phyloP scores from a whole-genome alignment of 2,888 invertebrate species.

The Germaria angustata region DNA sequence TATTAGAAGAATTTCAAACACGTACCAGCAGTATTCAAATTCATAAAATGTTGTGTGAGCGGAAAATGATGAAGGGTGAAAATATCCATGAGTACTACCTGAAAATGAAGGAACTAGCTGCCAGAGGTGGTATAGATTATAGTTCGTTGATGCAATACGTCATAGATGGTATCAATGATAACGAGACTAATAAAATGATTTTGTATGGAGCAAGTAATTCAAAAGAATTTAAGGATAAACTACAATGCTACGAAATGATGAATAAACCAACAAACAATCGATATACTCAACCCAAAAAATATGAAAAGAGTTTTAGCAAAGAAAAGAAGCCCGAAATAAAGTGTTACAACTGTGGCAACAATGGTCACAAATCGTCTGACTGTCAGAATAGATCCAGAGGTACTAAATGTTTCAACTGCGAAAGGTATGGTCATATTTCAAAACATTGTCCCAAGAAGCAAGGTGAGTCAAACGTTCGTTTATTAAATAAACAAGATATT shows the following conservation, averaged over 20 bases:
- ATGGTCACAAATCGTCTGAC: conserved; percentile 47
- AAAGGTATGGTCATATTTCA: conserved; percentile 29
- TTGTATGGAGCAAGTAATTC: conserved; percentile 56
- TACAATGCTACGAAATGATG: conserved; percentile 55
- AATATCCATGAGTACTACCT: conserved; percentile 75
- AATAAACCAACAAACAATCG: background rate
- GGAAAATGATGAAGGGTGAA: conserved; percentile 74
- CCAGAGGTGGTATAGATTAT: conserved; percentile 73
- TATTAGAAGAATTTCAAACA: conserved; percentile 56
- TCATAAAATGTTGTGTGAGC: conserved; percentile 53
- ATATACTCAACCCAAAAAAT: background rate
- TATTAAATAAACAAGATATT: background rate
- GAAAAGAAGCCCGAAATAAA: background rate
- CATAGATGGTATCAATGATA: conserved; percentile 75
- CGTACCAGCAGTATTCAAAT: conserved; percentile 50
- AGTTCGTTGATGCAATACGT: conserved; percentile 76
- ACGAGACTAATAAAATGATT: conserved; percentile 52
- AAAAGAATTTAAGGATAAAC: conserved; percentile 63
- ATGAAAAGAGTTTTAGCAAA: background rate
- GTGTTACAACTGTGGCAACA: conserved; percentile 61
- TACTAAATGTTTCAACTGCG: conserved; percentile 49
- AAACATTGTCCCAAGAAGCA: conserved; percentile 34
- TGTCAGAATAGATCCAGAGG: conserved; percentile 50
- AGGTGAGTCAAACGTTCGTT: conserved; percentile 14
- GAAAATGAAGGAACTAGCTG: conserved; percentile 76